phyloP scores from a whole-genome alignment of 1,140 invertebrate genomes.

The Ceratitis capitata region DNA sequence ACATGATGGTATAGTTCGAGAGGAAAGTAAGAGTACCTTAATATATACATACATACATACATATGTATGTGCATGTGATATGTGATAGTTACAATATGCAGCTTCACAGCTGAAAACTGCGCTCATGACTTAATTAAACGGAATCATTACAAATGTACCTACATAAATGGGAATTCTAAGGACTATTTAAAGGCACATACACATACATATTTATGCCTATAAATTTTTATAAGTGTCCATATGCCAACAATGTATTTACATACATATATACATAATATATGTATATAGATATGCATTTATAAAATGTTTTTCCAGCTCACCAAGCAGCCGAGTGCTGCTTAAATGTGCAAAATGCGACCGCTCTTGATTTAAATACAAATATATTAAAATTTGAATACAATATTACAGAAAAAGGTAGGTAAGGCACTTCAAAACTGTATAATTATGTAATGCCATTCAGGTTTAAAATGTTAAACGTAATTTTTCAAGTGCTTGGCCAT shows the following conservation, averaged over 20 bases:
- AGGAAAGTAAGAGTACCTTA: too few relatives aligned
- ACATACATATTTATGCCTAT: neutral
- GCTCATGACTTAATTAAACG: neutral
- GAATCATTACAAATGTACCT: neutral
- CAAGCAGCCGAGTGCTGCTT: neutral
- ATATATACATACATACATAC: neutral
- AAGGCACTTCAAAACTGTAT: neutral
- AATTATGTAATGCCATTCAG: conserved; percentile 21
- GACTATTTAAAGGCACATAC: neutral
- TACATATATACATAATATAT: neutral
- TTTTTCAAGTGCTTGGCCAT: conserved; percentile 3
- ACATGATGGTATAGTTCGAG: neutral
- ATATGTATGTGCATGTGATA: neutral
- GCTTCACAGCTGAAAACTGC: neutral
- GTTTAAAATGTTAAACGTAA: neutral
- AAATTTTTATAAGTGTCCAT: neutral
- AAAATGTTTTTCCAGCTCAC: conserved; percentile 23
- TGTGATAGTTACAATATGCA: too few relatives aligned
- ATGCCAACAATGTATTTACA: neutral
- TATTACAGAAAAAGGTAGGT: conserved; percentile 25
- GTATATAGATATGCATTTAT: neutral
- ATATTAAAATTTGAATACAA: conserved; percentile 31
- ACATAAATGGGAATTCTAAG: neutral
- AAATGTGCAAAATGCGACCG: conserved; percentile 28
- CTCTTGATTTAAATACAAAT: conserved; percentile 37